Evolutionary conservation across 2,888 invertebrate species (phyloP).

Genomic region (Drosophila paranaensis): DNA sequence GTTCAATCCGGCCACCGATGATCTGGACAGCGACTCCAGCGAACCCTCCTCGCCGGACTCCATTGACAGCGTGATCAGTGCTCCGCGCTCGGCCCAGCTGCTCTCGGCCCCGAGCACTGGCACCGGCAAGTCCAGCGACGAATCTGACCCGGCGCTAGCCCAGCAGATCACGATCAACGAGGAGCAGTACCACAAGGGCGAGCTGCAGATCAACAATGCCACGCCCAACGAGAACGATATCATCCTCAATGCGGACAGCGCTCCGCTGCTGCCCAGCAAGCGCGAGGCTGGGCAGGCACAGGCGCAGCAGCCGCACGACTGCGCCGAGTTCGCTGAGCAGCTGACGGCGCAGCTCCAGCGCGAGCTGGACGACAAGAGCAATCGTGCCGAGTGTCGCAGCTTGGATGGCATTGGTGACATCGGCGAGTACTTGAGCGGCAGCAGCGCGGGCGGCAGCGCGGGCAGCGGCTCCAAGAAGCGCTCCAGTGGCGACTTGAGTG

Average conservation of each 20-base stretch:
- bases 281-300: slow-evolving; percentile 43
- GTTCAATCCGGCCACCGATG: slow-evolving; percentile 96
- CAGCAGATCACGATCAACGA: slow-evolving; percentile 56
- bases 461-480: slow-evolving; percentile 67
- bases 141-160: slow-evolving; percentile 49
- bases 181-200: slow-evolving; percentile 63
- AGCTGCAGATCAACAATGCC: slow-evolving; percentile 68
- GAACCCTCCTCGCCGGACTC: slow-evolving; percentile 94
- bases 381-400: slow-evolving; percentile 76
- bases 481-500: slow-evolving; percentile 78
- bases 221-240: slow-evolving; percentile 61
- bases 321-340: slow-evolving; percentile 92
- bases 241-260: slow-evolving; percentile 81
- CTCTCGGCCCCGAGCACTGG: slow-evolving; percentile 35
- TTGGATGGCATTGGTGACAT: slow-evolving; percentile 81
- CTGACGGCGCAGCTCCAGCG: slow-evolving; percentile 92
- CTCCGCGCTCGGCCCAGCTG: slow-evolving; percentile 83
- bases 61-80: slow-evolving; percentile 93
- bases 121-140: slow-evolving; percentile 58
- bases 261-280: slow-evolving; percentile 66
- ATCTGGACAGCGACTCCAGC: slow-evolving; percentile 95
- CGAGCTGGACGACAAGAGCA: slow-evolving; percentile 88
- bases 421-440: slow-evolving; percentile 66
- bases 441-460: slow-evolving; percentile 24
- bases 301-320: slow-evolving; percentile 86